These are phyloP conservation scores for Folsomia candida DNA, from an alignment of 2,888 invertebrate species.

Conservation along the genomic window DNA sequence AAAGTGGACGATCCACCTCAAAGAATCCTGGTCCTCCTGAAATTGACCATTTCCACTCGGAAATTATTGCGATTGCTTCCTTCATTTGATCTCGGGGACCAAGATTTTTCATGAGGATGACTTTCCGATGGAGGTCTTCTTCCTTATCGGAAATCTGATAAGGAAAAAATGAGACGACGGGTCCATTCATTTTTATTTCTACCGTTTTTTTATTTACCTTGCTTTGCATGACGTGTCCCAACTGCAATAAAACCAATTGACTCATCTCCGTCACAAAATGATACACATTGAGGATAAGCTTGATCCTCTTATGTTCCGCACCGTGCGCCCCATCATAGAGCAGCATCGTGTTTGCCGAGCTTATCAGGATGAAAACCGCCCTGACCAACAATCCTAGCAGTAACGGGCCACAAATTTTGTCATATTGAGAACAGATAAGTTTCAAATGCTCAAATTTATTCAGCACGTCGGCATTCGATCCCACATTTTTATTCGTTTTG, in stretches of 20 bases:
- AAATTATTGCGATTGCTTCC: constrained; percentile 28
- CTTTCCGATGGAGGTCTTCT: constrained; percentile 28
- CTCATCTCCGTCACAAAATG: constrained; percentile 29
- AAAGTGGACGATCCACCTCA: constrained; percentile 27
- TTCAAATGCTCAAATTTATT: constrained; percentile 39
- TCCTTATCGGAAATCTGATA: constrained; percentile 26
- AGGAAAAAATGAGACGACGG: not conserved
- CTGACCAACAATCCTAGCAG: constrained; percentile 36
- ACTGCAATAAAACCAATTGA: constrained; percentile 33
- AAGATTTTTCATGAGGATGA: constrained; percentile 36
- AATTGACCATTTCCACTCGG: constrained; percentile 30
- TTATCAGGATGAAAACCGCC: constrained; percentile 38
- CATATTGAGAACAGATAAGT: constrained; percentile 31
- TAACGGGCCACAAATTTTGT: constrained; percentile 37
- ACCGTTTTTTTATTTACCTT: constrained; percentile 23
- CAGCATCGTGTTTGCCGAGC: constrained; percentile 35
- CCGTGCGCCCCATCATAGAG: constrained; percentile 20
- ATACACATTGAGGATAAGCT: constrained; percentile 29
- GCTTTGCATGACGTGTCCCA: constrained; percentile 30
- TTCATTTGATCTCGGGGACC: constrained; percentile 33
- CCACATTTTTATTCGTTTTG: not conserved
- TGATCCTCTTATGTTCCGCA: constrained; percentile 5
- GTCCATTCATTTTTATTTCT: not conserved
- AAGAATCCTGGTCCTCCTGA: constrained; percentile 40
- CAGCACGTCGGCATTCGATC: constrained; percentile 22